A percentile compares a stretch with the other conserved stretches of the same genome.
phyloP scores from a whole-genome alignment of 2,113 vertebrate genomes.

The Excalfactoria chinensis region DNA sequence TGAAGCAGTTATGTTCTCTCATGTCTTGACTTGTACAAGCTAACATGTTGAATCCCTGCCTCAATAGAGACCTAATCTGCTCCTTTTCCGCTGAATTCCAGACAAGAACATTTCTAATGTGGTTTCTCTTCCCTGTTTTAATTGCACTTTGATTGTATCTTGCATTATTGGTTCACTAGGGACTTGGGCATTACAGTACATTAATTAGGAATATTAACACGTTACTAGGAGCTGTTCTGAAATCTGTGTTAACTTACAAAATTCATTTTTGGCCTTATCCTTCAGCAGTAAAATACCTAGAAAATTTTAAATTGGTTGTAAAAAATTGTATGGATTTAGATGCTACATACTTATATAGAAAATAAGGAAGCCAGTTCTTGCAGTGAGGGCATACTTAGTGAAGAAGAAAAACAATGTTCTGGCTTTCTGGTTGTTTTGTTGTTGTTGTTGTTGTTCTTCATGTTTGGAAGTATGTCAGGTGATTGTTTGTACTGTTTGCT shows the following conservation, averaged over 20 bases:
- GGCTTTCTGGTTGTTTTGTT: not conserved
- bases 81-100: not conserved
- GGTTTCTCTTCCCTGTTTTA: too few species aligned
- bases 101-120: too few species aligned
- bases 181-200: too few species aligned
- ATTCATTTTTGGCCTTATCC: not conserved
- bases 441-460: not conserved
- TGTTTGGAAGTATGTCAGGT: not conserved
- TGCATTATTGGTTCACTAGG: too few species aligned
- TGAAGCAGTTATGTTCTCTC: not conserved
- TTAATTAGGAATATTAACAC: too few species aligned
- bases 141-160: too few species aligned
- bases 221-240: too few species aligned
- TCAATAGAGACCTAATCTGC: not conserved
- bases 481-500: not conserved
- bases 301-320: not conserved
- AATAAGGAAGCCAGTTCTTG: accelerated
- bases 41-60: too few species aligned
- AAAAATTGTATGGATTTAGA: not conserved
- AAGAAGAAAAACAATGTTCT: not conserved
- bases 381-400: not conserved
- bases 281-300: not conserved
- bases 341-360: not conserved
- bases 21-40: not conserved
- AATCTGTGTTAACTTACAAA: too few species aligned